These are phyloP conservation scores for Troglohyphantes excavatus DNA, from an alignment of 2,888 invertebrate species.

Conservation along the genomic window DNA sequence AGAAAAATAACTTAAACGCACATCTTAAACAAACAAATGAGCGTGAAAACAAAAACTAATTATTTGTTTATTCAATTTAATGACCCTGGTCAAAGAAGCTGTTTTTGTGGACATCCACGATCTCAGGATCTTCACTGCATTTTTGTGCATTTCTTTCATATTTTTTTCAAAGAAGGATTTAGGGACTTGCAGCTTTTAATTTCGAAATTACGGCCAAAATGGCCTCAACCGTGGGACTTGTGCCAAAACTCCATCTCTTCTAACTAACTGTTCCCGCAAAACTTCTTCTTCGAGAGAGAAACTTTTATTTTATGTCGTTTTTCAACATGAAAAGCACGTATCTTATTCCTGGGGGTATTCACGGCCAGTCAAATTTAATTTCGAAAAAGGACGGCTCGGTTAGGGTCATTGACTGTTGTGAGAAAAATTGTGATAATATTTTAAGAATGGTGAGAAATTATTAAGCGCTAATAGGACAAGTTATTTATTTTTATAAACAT, in stretches of 20 bases:
- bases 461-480: background rate
- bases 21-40: background rate
- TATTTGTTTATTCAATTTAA: background rate
- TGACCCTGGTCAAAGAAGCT: background rate
- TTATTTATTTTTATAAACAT: background rate
- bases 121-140: background rate
- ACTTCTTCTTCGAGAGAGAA: background rate
- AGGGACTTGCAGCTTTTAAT: background rate
- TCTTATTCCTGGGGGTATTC: background rate
- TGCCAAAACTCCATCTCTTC: background rate
- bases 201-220: background rate
- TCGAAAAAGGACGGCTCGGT: background rate
- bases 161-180: background rate
- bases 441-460: background rate
- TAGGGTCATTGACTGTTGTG: background rate
- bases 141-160: background rate
- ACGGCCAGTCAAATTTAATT: background rate
- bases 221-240: background rate
- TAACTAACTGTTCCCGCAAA: background rate
- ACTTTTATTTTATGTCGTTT: background rate
- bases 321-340: background rate
- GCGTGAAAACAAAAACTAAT: background rate
- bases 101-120: background rate
- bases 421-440: background rate
- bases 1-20: no score